Percentiles rank a stretch among this genome's conserved stretches.
Conservation (phyloP, 2,797 vertebrate species). For the Champsocephalus gunnari region DNA sequence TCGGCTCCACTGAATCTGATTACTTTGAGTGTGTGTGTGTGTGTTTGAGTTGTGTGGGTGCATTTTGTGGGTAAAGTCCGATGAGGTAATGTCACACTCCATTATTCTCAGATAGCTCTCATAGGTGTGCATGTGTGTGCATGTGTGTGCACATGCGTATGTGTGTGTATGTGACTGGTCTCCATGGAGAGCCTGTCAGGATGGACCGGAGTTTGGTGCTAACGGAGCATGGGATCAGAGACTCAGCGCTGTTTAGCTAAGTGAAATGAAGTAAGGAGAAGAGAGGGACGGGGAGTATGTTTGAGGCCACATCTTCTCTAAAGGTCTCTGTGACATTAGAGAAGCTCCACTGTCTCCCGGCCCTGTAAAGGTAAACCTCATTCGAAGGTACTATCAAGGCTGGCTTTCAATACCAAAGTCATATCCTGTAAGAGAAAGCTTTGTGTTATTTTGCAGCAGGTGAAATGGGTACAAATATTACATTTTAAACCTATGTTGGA, state of each 20-base stretch:
- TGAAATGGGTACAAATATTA: no score
- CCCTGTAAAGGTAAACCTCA: constrained; percentile 32
- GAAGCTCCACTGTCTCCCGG: constrained; percentile 13
- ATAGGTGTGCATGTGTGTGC: constrained; percentile 2
- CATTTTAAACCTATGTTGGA: no score
- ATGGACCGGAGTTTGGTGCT: constrained; percentile 17
- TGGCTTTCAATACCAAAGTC: constrained; percentile 20
- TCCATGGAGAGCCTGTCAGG: constrained; percentile 37
- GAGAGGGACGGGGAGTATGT: neutral
- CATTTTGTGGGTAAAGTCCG: constrained; percentile 27
- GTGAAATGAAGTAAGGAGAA: constrained; percentile 12
- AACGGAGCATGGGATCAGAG: constrained; percentile 30
- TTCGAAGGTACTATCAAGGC: constrained; percentile 8
- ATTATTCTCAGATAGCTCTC: constrained; percentile 54
- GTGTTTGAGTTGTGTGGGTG: constrained; percentile 18
- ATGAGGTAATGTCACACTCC: constrained; percentile 66
- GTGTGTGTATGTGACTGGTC: constrained; percentile 14
- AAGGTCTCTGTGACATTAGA: constrained; percentile 50
- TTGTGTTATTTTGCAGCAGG: neutral
- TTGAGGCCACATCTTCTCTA: constrained; percentile 28
- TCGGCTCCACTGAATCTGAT: constrained; percentile 50
- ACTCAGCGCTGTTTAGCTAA: constrained; percentile 30
- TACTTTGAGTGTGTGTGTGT: constrained; percentile 20
- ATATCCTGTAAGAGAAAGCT: neutral
- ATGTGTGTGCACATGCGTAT: neutral